These are phyloP conservation scores for Rhagophthalmus giganteus DNA, from an alignment of 2,888 invertebrate species.

Conservation along the genomic window DNA sequence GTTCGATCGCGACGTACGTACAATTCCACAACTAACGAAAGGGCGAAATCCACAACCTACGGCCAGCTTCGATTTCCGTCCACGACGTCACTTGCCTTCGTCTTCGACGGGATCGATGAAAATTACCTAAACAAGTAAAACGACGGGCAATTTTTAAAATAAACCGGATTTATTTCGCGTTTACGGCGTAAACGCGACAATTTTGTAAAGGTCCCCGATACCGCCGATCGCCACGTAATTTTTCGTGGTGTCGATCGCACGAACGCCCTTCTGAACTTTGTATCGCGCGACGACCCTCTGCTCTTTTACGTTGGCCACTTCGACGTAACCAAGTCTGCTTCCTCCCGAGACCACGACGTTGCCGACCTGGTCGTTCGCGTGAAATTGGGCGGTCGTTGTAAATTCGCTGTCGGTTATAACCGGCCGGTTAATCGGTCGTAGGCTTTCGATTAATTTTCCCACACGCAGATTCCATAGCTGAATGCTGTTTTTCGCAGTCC, in stretches of 20 bases:
- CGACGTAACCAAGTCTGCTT: constrained; percentile 48
- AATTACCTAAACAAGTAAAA: too few species aligned
- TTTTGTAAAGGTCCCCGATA: constrained; percentile 44
- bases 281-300: constrained; percentile 45
- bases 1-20: too few species aligned
- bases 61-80: too few species aligned
- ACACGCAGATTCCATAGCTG: constrained; percentile 61
- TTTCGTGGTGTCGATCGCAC: constrained; percentile 44
- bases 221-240: constrained; percentile 47
- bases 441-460: constrained; percentile 55
- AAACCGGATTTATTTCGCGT: neutral
- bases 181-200: constrained; percentile 33
- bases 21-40: too few species aligned
- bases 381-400: constrained; percentile 61
- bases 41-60: too few species aligned
- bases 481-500: constrained; percentile 60
- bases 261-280: constrained; percentile 43
- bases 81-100: too few species aligned
- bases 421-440: constrained; percentile 59
- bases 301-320: constrained; percentile 47
- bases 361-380: constrained; percentile 46
- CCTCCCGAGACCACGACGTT: constrained; percentile 48
- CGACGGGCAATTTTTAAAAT: neutral
- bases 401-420: constrained; percentile 62
- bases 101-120: neutral